Evolutionary conservation across 2,888 invertebrate genomes (phyloP).

Genomic region (Hypena proboscidalis): DNA sequence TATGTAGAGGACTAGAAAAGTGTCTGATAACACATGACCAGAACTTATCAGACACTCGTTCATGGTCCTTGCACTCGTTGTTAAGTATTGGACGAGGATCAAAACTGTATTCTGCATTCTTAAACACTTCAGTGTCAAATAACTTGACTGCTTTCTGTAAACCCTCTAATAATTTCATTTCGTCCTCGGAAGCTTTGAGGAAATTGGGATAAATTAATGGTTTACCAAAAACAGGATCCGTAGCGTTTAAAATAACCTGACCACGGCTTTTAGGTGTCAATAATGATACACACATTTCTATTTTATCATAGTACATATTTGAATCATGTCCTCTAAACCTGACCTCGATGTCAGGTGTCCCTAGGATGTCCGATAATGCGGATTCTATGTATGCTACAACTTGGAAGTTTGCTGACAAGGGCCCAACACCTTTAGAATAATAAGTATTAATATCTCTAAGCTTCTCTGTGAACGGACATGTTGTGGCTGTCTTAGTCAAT

Average conservation of each 20-base stretch:
- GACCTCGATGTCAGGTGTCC: conserved; percentile 75
- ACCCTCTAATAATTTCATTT: conserved; percentile 72
- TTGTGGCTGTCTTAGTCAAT: conserved; percentile 67
- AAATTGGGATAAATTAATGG: conserved; percentile 78
- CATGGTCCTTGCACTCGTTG: conserved; percentile 72
- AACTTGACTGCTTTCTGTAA: conserved; percentile 72
- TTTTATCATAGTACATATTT: conserved; percentile 77
- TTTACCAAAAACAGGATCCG: conserved; percentile 68
- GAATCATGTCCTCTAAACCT: conserved; percentile 77
- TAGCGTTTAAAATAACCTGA: conserved; percentile 71
- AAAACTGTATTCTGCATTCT: conserved; percentile 68
- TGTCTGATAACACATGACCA: conserved; percentile 79
- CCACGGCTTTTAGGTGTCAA: conserved; percentile 77
- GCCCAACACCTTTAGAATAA: conserved; percentile 72
- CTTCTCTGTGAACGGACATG: conserved; percentile 68
- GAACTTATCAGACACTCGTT: conserved; percentile 71
- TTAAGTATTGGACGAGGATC: conserved; percentile 71
- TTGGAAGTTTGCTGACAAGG: conserved; percentile 78
- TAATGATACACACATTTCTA: conserved; percentile 74
- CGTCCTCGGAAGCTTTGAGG: conserved; percentile 67
- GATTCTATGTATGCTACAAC: conserved; percentile 74
- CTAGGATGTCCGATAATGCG: conserved; percentile 67
- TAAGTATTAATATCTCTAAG: conserved; percentile 74
- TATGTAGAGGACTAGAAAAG: conserved; percentile 75
- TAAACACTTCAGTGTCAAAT: conserved; percentile 79